Conservation (phyloP, 2,888 invertebrate species). For the Scrobipalpa costella region DNA sequence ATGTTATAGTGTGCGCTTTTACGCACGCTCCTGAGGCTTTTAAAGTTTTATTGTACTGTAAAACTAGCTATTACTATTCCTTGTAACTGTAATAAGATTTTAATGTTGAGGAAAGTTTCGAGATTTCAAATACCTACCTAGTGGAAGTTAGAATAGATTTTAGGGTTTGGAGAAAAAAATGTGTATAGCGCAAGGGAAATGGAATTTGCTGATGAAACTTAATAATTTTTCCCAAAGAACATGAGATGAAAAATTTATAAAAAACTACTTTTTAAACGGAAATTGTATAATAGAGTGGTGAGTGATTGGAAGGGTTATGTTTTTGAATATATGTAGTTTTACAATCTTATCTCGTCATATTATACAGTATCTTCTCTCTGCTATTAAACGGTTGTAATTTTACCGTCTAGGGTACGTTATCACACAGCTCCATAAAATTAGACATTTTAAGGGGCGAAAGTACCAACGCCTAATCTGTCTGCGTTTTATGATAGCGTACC, state of each 20-base stretch:
- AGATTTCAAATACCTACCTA: background rate
- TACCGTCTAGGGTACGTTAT: background rate
- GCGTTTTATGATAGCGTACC: background rate
- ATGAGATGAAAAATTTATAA: too few relatives aligned
- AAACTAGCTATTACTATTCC: background rate
- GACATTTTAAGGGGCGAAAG: background rate
- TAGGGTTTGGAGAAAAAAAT: background rate
- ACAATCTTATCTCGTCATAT: too few relatives aligned
- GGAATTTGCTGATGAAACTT: too few relatives aligned
- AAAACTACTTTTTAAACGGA: too few relatives aligned
- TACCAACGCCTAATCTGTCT: background rate
- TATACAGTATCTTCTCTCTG: too few relatives aligned
- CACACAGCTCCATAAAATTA: background rate
- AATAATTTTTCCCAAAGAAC: too few relatives aligned
- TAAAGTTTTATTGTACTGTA: conserved; percentile 3
- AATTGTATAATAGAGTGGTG: too few relatives aligned
- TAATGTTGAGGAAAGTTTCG: background rate
- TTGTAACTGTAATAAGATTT: conserved; percentile 5
- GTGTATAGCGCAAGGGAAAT: too few relatives aligned
- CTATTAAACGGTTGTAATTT: too few relatives aligned
- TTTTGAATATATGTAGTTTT: too few relatives aligned
- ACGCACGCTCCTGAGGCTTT: background rate
- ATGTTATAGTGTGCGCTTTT: background rate
- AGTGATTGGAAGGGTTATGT: too few relatives aligned
- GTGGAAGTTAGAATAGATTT: background rate